phyloP scores from a whole-genome alignment of 2,888 invertebrate species.

The Sylvicola cinctus region DNA sequence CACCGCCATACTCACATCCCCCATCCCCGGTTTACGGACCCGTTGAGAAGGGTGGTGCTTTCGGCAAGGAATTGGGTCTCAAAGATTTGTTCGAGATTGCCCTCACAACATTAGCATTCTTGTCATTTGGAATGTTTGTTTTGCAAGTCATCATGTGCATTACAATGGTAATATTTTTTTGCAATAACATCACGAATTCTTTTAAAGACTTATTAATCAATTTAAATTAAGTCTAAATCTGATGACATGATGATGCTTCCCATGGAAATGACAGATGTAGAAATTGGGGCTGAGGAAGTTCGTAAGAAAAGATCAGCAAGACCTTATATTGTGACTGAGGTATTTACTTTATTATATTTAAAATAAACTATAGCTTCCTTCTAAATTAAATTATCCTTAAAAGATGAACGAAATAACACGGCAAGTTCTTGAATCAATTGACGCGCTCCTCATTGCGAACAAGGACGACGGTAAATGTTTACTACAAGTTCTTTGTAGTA shows the following conservation, averaged over 20 bases:
- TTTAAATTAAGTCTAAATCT: slow-evolving; percentile 12
- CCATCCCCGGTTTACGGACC: too few species aligned
- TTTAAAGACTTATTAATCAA: neutral
- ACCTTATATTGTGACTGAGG: slow-evolving; percentile 2
- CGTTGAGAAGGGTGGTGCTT: too few species aligned
- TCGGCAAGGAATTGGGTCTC: slow-evolving; percentile 34
- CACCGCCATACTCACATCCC: neutral
- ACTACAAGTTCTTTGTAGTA: slow-evolving; percentile 40
- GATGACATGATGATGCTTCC: slow-evolving; percentile 25
- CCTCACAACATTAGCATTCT: slow-evolving; percentile 57
- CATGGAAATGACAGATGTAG: slow-evolving; percentile 17
- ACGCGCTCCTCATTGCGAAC: slow-evolving; percentile 30
- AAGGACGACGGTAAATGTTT: slow-evolving; percentile 35
- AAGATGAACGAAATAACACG: slow-evolving; percentile 31
- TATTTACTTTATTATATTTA: too few species aligned
- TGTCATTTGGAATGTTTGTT: slow-evolving; percentile 62
- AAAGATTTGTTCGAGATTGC: slow-evolving; percentile 61
- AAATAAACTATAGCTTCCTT: too few species aligned
- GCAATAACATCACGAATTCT: too few species aligned
- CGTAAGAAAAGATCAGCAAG: slow-evolving; percentile 11
- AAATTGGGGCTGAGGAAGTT: slow-evolving; percentile 12
- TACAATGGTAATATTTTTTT: slow-evolving; percentile 25
- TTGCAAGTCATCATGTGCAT: slow-evolving; percentile 62
- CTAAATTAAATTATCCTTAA: slow-evolving; percentile 1
- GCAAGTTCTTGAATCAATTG: slow-evolving; percentile 32